A percentile compares a stretch with the other conserved stretches of the same genome.
These are phyloP conservation scores for Planococcus citri DNA, from an alignment of 1,140 invertebrate genomes.

Conservation along the genomic window DNA sequence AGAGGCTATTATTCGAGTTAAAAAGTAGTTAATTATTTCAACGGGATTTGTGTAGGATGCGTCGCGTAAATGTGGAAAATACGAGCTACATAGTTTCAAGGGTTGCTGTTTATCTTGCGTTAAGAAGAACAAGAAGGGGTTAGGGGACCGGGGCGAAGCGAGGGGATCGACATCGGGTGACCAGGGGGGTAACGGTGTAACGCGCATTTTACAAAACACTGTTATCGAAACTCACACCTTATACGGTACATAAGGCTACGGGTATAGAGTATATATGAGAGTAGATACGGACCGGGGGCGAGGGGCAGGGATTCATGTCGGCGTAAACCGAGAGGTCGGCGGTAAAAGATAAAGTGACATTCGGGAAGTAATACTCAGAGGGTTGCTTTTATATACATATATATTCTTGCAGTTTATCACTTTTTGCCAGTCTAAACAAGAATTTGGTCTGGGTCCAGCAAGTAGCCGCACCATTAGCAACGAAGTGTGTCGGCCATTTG, in stretches of 20 bases:
- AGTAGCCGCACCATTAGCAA: slow-evolving; percentile 19
- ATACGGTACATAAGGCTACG: neutral
- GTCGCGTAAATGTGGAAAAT: neutral
- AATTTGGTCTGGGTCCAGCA: slow-evolving; percentile 17
- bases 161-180: too few relatives aligned
- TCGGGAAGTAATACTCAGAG: slow-evolving; percentile 1
- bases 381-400: slow-evolving; percentile 3
- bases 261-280: neutral
- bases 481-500: slow-evolving; percentile 16
- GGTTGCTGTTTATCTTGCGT: slow-evolving; percentile 14
- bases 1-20: neutral
- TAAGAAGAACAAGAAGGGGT: neutral
- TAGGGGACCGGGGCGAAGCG: too few relatives aligned
- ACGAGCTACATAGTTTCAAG: slow-evolving; percentile 12
- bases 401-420: slow-evolving; percentile 15
- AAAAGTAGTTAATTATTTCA: slow-evolving; percentile 15
- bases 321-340: neutral
- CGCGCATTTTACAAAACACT: slow-evolving; percentile 11
- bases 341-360: slow-evolving; percentile 4
- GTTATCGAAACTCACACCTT: slow-evolving; percentile 12
- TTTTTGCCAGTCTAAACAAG: slow-evolving; percentile 20
- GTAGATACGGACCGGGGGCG: neutral
- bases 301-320: neutral
- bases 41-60: neutral
- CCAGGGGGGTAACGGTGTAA: too few relatives aligned